A percentile compares a stretch with the other conserved stretches of the same genome.
Conservation (phyloP, 2,888 invertebrate species). For the Tetragonula carbonaria region DNA sequence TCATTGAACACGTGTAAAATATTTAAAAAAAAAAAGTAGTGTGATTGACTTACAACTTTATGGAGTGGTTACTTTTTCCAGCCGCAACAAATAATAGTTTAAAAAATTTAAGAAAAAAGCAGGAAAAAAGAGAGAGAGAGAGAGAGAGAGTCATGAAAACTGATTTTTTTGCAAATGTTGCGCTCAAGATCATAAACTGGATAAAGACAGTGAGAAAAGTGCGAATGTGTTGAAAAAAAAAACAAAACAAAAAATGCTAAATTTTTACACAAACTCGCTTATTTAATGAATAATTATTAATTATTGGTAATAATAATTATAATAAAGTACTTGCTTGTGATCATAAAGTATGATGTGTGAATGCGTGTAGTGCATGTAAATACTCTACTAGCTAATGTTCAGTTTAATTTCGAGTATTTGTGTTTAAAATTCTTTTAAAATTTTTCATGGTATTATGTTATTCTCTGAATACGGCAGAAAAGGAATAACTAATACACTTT, state of each 20-base stretch:
- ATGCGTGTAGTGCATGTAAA: constrained; percentile 69
- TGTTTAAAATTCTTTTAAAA: constrained; percentile 2
- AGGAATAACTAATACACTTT: constrained; percentile 38
- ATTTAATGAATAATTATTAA: constrained; percentile 77
- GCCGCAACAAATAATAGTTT: constrained; percentile 66
- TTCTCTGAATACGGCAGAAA: constrained; percentile 19
- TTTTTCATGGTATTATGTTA: constrained; percentile 36
- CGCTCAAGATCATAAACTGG: constrained; percentile 64
- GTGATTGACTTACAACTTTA: constrained; percentile 68
- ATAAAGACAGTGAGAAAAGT: constrained; percentile 64
- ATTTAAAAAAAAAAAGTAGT: constrained; percentile 63
- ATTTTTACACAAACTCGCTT: constrained; percentile 82
- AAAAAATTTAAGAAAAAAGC: constrained; percentile 52
- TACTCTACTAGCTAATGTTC: constrained; percentile 67
- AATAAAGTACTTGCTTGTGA: constrained; percentile 75
- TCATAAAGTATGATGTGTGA: constrained; percentile 71
- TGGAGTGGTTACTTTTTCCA: constrained; percentile 73
- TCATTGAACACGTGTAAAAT: constrained; percentile 66
- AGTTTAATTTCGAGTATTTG: constrained; percentile 32
- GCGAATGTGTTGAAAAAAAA: constrained; percentile 61
- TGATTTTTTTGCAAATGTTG: constrained; percentile 63
- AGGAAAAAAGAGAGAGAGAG: not conserved
- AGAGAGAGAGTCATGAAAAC: constrained; percentile 57
- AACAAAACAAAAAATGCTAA: constrained; percentile 62
- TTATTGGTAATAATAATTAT: constrained; percentile 74